Base-by-base conservation (phyloP, 2,797 vertebrate species). In the Agapornis canus region DNA sequence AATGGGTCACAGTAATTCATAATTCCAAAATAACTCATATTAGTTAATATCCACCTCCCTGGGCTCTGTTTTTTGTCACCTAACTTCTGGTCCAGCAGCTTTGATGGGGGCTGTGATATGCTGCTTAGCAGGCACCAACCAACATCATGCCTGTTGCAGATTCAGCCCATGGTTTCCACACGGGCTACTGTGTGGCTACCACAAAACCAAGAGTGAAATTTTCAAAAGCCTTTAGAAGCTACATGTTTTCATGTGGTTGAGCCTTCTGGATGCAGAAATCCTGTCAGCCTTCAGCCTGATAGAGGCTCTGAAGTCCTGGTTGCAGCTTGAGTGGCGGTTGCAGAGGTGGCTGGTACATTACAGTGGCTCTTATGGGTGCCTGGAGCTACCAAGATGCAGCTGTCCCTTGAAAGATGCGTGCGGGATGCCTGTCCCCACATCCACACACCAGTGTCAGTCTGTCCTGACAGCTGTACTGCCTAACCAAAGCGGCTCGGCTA, bases 311-410 rank as follows among this genome's bases (percentile, higher is more conserved):
- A 39, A 32, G 40, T 14, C 16, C n/a, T 49, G 47, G 23, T 29
- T 26, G 60, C n/a, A 39, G 43, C 40, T 2, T 0, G 48, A 29
- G 42, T 13, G 42, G 10, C 25, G 75, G 15, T 8, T 11, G 4
- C 37, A 52, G 75, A 66, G 64, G 15, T 31, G 47, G 13, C 43
- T 3, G 0, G 0, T 52, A 16, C 15, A 12, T 80, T 0, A 8
- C 0, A 5, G 61, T 49, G 60, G 5, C 42, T 5, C n/a, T 71
- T 3, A 0, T 0, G 2, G 47, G 27, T 45, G 7, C 27, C 68
- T 8, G 14, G 51, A 73, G 65, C 76, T 39, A 37, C 17, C n/a
- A 7, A 7, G 32, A 17, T 14, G 16, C 26, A 35, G 32, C 2
- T 49, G 9, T 39, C 63, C 31, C 61, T 23, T 15, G 26, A 39